Conservation (phyloP, 2,113 vertebrate species). For the Pao palembangensis region DNA sequence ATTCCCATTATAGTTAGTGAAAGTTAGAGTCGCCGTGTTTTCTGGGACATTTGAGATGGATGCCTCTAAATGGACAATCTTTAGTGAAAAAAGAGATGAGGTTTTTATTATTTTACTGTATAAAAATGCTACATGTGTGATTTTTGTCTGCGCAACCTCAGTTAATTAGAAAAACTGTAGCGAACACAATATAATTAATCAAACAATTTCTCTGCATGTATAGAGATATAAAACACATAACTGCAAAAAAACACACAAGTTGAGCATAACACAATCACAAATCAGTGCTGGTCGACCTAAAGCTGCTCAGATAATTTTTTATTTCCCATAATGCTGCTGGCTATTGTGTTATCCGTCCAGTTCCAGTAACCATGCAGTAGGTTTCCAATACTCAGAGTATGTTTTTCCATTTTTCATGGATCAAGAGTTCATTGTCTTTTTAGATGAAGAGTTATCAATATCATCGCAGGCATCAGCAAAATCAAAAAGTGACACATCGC, state of each 20-base stretch:
- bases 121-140: background rate
- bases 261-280: background rate
- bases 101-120: background rate
- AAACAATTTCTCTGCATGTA: no score
- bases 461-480: constrained; percentile 69
- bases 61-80: no score
- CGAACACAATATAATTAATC: no score
- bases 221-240: no score
- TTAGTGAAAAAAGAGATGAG: no score
- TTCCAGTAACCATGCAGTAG: constrained; percentile 67
- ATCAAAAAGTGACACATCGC: constrained; percentile 57
- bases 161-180: no score
- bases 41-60: no score
- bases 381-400: constrained; percentile 65
- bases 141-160: background rate
- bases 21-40: no score
- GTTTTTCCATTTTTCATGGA: constrained; percentile 72
- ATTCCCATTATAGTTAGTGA: no score
- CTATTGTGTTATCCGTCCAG: constrained; percentile 50
- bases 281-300: constrained; percentile 8
- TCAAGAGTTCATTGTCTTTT: constrained; percentile 66
- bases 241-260: background rate
- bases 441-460: constrained; percentile 73
- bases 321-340: constrained; percentile 42
- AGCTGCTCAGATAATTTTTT: background rate